phyloP scores from a whole-genome alignment of 2,888 invertebrate species.

The Dicyrtoma fusca region DNA sequence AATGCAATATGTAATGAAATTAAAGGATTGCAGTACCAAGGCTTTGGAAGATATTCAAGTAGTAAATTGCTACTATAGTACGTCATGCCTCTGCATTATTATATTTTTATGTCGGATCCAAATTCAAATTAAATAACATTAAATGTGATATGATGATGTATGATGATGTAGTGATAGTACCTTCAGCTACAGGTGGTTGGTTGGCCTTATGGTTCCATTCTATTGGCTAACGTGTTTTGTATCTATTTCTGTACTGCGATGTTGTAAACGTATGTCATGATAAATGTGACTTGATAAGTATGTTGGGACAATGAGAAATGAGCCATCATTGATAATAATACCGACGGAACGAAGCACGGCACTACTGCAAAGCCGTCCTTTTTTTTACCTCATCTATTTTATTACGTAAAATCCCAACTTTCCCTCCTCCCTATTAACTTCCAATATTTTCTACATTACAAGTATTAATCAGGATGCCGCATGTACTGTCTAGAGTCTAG shows the following conservation, averaged over 20 bases:
- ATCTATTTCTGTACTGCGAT: too few species aligned
- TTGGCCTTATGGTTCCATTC: neutral
- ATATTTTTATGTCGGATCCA: too few species aligned
- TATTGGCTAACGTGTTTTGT: neutral
- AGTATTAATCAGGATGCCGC: too few species aligned
- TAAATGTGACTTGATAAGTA: conserved; percentile 39
- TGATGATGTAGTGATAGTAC: conserved; percentile 18
- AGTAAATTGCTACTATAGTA: neutral
- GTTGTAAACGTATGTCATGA: conserved; percentile 19
- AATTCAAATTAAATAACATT: too few species aligned
- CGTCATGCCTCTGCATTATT: too few species aligned
- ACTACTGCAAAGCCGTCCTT: conserved; percentile 3
- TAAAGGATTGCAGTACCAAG: conserved; percentile 21
- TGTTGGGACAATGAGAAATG: conserved; percentile 38
- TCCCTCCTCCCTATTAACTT: conserved; percentile 15
- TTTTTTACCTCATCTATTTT: conserved; percentile 12
- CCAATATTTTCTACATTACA: neutral
- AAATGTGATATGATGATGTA: too few species aligned
- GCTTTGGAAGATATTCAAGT: neutral
- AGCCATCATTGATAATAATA: conserved; percentile 6
- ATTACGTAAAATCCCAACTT: conserved; percentile 22
- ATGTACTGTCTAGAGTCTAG: neutral
- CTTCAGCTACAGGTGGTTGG: conserved; percentile 27
- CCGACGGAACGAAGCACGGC: neutral
- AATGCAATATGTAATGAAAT: neutral